A percentile compares a stretch with the other conserved stretches of the same genome.
Evolutionary conservation across 2,797 vertebrate species (phyloP).

Genomic region (Muraenolepis orangiensis): DNA sequence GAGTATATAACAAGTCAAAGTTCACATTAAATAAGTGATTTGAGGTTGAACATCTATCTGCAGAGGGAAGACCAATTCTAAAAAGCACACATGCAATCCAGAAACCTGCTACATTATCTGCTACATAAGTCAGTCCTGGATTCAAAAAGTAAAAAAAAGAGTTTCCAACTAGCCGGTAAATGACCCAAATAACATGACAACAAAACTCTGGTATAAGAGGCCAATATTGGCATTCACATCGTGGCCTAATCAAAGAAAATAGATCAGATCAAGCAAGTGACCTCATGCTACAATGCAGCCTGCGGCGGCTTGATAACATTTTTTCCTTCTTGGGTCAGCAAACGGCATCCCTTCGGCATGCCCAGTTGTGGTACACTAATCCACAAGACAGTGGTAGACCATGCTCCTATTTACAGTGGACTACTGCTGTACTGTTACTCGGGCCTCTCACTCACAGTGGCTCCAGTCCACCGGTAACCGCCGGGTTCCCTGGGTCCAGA

Average conservation of each 20-base stretch:
- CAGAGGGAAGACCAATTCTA: neutral
- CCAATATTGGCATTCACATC: neutral
- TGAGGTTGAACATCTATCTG: neutral
- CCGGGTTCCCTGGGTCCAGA: constrained; percentile 29
- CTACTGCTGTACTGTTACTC: constrained; percentile 3
- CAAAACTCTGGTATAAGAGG: neutral
- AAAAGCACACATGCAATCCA: neutral
- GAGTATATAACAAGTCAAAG: neutral
- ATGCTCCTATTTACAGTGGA: neutral
- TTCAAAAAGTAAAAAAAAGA: constrained; percentile 1
- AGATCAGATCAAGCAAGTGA: neutral
- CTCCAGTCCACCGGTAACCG: constrained; percentile 29
- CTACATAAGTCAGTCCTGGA: neutral
- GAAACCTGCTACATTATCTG: constrained; percentile 41
- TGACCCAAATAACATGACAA: constrained; percentile 6
- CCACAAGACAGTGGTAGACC: constrained; percentile 1
- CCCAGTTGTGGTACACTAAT: neutral
- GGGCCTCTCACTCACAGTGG: constrained; percentile 25
- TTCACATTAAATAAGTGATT: neutral
- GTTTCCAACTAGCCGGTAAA: constrained; percentile 19
- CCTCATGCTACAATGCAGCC: neutral
- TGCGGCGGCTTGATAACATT: neutral
- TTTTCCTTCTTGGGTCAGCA: neutral
- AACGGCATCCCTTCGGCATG: neutral
- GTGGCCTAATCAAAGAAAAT: neutral